These are phyloP conservation scores for Euzetes globulus DNA, from an alignment of 2,888 invertebrate species.

Conservation along the genomic window DNA sequence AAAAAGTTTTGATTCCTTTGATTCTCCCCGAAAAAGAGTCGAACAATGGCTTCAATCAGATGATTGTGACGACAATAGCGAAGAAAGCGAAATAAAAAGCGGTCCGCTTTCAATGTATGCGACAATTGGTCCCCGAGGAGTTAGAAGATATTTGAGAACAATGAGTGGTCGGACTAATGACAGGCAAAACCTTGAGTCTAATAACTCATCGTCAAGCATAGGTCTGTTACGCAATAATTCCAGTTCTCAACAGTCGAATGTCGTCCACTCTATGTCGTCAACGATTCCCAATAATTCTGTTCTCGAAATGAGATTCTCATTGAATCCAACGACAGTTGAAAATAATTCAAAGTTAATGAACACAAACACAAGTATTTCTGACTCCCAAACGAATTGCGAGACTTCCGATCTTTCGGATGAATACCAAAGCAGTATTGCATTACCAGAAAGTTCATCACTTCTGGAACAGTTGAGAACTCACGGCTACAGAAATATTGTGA, in stretches of 20 bases:
- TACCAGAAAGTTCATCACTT: constrained; percentile 38
- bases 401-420: constrained; percentile 3
- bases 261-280: not conserved
- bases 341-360: not conserved
- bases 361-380: not conserved
- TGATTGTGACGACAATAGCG: constrained; percentile 29
- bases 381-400: not conserved
- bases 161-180: constrained; percentile 11
- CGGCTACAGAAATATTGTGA: constrained; percentile 41
- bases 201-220: not conserved
- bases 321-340: constrained; percentile 15
- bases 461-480: constrained; percentile 41
- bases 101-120: constrained; percentile 35
- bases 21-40: constrained; percentile 37
- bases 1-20: not conserved
- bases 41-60: constrained; percentile 42
- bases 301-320: constrained; percentile 25
- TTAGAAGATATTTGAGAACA: constrained; percentile 31
- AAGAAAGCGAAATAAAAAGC: constrained; percentile 1
- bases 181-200: not conserved
- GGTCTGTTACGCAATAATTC: not conserved
- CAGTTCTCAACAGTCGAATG: not conserved
- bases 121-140: constrained; percentile 31
- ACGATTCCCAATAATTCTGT: constrained; percentile 29
- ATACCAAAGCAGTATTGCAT: constrained; percentile 9